phyloP scores from a whole-genome alignment of 2,797 vertebrate genomes.

The Pampus argenteus region DNA sequence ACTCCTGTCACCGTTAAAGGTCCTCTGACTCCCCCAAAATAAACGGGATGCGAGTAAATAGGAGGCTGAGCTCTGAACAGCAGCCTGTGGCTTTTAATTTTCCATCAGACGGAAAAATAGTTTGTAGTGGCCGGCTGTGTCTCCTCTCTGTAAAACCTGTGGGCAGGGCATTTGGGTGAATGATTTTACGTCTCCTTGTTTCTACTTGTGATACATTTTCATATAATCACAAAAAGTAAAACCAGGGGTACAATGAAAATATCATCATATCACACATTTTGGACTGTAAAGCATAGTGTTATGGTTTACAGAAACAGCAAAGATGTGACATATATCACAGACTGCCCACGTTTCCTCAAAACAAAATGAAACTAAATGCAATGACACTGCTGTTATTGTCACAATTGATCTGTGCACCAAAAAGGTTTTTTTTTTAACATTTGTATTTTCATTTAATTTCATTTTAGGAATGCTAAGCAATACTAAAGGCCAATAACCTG shows the following conservation, averaged over 20 bases:
- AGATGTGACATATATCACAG: conserved; percentile 40
- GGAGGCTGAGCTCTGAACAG: conserved; percentile 67
- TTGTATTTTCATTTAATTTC: not conserved
- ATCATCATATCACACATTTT: conserved; percentile 29
- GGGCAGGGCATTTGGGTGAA: conserved; percentile 68
- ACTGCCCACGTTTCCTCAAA: conserved; percentile 18
- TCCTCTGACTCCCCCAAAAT: conserved; percentile 61
- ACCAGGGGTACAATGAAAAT: conserved; percentile 40
- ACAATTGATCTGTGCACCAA: conserved; percentile 29
- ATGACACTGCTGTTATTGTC: conserved; percentile 29
- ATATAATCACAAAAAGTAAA: conserved; percentile 47
- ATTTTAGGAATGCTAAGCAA: conserved; percentile 14
- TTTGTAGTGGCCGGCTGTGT: conserved; percentile 53
- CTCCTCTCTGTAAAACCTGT: conserved; percentile 70
- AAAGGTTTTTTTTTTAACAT: not conserved
- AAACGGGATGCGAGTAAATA: conserved; percentile 62
- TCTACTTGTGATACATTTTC: conserved; percentile 42
- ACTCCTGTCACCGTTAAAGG: conserved; percentile 55
- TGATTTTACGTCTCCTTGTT: conserved; percentile 41
- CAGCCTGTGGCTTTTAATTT: conserved; percentile 67
- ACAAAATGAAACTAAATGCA: conserved; percentile 26
- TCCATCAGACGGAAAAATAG: conserved; percentile 67
- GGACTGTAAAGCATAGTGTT: conserved; percentile 21
- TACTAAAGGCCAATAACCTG: conserved; percentile 34
- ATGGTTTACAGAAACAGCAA: conserved; percentile 42